Percentiles rank a stretch among this genome's conserved stretches.
These are phyloP conservation scores for Pocillopora verrucosa DNA, from an alignment of 64 coral and sea anemone species.

Conservation along the genomic window DNA sequence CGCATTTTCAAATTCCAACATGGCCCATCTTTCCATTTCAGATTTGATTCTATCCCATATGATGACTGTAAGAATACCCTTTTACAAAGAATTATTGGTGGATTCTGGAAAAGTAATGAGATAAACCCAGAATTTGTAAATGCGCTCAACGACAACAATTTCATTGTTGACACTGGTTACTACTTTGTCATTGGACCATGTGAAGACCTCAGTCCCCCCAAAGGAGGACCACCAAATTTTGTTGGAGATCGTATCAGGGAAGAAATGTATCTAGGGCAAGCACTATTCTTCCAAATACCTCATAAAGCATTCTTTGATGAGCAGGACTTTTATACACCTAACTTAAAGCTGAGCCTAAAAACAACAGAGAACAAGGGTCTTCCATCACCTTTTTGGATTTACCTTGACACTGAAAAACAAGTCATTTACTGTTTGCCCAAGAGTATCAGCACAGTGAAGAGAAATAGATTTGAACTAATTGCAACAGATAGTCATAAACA, in stretches of 20 bases:
- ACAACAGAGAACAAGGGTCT: not conserved
- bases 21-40: conserved; percentile 44
- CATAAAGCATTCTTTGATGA: conserved; percentile 37
- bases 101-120: conserved; percentile 15
- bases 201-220: not conserved
- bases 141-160: not conserved
- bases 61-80: conserved; percentile 29
- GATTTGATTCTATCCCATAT: conserved; percentile 63
- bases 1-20: conserved; percentile 27
- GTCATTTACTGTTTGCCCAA: conserved; percentile 42
- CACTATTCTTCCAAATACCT: conserved; percentile 16
- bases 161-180: not conserved
- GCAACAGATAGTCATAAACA: conserved; percentile 14
- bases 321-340: conserved; percentile 33
- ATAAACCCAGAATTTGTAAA: not conserved
- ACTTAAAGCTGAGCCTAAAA: conserved; percentile 14
- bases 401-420: not conserved
- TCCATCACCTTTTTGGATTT: not conserved
- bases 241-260: not conserved
- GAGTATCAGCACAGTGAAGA: not conserved
- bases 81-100: conserved; percentile 28
- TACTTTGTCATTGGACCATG: not conserved
- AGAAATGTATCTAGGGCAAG: conserved; percentile 1
- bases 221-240: not conserved
- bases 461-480: not conserved